Evolutionary conservation across 2,113 vertebrate genomes (phyloP).

Genomic region (Corvus cornix): DNA sequence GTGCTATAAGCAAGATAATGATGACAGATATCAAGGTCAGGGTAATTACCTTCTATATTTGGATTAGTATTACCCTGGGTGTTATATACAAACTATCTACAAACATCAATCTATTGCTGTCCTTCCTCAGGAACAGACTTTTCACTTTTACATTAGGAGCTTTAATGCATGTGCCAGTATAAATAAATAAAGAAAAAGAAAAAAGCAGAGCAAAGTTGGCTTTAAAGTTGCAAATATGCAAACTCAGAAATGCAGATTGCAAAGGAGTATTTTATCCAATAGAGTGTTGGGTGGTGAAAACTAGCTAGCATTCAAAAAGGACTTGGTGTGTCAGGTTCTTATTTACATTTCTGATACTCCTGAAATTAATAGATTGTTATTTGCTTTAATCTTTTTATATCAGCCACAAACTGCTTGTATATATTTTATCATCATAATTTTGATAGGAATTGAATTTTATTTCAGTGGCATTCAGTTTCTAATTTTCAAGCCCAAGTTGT

Average conservation of each 20-base stretch:
- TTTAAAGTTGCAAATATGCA: conserved; percentile 10
- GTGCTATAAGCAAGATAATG: conserved; percentile 59
- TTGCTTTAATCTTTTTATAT: conserved; percentile 70
- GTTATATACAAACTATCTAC: conserved; percentile 22
- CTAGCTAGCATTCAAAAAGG: not conserved
- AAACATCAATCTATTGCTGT: conserved; percentile 17
- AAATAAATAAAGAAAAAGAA: conserved; percentile 27
- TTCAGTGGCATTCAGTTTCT: conserved; percentile 36
- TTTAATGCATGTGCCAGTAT: not conserved
- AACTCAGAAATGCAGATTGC: conserved; percentile 36
- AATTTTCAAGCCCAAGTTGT: conserved; percentile 36
- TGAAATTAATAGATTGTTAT: conserved; percentile 72
- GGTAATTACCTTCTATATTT: conserved; percentile 71
- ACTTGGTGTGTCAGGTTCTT: conserved; percentile 42
- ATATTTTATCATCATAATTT: conserved; percentile 44
- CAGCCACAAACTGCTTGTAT: conserved; percentile 58
- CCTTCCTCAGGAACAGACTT: not conserved
- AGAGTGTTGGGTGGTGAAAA: conserved; percentile 19
- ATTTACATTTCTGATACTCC: conserved; percentile 73
- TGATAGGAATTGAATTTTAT: conserved; percentile 35
- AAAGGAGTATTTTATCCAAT: conserved; percentile 26
- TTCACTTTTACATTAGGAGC: not conserved
- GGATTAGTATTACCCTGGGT: conserved; percentile 54
- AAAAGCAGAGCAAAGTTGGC: not conserved
- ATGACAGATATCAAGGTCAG: conserved; percentile 74